These are phyloP conservation scores for Cynopterus sphinx DNA, from an alignment of 2,797 vertebrate species.

Conservation along the genomic window DNA sequence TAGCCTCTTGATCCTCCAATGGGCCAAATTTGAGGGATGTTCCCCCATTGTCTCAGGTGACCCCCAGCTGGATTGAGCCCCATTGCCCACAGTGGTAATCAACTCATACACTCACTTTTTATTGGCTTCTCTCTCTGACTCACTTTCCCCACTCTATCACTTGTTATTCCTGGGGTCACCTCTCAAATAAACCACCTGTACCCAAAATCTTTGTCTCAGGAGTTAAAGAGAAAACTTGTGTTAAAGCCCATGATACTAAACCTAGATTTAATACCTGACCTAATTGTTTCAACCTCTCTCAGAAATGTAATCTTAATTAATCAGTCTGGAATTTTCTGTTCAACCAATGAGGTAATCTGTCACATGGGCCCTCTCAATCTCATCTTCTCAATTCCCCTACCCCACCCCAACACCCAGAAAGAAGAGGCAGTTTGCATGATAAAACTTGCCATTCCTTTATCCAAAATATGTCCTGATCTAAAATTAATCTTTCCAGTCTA, in stretches of 20 bases:
- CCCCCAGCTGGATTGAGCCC: not conserved
- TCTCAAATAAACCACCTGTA: not conserved
- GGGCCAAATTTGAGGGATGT: not conserved
- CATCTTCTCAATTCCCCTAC: no score
- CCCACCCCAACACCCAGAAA: not conserved
- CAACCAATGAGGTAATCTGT: not conserved
- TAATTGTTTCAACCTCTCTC: not conserved
- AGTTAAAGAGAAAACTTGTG: not conserved
- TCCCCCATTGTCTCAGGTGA: not conserved
- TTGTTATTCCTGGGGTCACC: not conserved
- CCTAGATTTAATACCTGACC: not conserved
- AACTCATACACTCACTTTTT: not conserved
- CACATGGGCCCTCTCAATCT: not conserved
- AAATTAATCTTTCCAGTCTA: not conserved
- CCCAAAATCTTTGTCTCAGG: not conserved
- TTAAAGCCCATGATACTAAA: not conserved
- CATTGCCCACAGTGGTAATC: not conserved
- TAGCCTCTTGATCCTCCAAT: not conserved
- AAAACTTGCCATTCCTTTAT: not conserved
- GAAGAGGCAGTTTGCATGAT: not conserved
- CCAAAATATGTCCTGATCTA: not conserved
- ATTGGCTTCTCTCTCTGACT: constrained; percentile 2
- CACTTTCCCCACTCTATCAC: not conserved
- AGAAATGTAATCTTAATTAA: not conserved
- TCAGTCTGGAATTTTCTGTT: not conserved